These are phyloP conservation scores for Leptobrachium ailaonicum DNA, from an alignment of 2,113 vertebrate species.

Conservation along the genomic window DNA sequence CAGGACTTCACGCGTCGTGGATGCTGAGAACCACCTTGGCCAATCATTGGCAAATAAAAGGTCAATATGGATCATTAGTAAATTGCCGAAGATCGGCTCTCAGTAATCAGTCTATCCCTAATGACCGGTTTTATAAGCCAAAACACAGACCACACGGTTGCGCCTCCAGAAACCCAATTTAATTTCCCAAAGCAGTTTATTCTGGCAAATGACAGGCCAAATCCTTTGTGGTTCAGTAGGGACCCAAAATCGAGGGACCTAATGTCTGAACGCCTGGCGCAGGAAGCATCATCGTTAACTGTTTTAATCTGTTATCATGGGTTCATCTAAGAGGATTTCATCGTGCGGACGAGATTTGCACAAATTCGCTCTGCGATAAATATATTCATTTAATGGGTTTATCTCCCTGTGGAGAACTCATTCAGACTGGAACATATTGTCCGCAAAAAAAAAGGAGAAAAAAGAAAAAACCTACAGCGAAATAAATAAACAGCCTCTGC, in stretches of 20 bases:
- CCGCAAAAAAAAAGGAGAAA: neutral
- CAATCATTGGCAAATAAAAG: too few species aligned
- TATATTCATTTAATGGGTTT: conserved; percentile 46
- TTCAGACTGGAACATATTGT: conserved; percentile 32
- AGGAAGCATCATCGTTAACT: neutral
- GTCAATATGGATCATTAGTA: too few species aligned
- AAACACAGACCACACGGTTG: neutral
- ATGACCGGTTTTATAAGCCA: too few species aligned
- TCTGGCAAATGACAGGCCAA: neutral
- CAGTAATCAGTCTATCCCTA: too few species aligned
- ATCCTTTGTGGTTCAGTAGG: neutral
- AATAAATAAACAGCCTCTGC: conserved; percentile 19
- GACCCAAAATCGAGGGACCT: neutral
- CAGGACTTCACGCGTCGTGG: too few species aligned
- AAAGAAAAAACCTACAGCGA: neutral
- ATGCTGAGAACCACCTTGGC: too few species aligned
- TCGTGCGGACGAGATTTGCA: conserved; percentile 10
- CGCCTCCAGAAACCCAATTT: neutral
- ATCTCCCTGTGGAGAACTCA: conserved; percentile 27
- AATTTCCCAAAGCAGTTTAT: neutral
- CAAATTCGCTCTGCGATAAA: conserved; percentile 32
- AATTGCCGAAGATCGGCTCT: too few species aligned
- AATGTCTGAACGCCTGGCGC: neutral
- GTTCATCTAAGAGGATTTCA: conserved; percentile 40
- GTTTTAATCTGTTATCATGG: conserved; percentile 39